Percentiles rank a stretch among this genome's conserved stretches.
Evolutionary conservation across 2,888 invertebrate species (phyloP).

Genomic region (Melieria crassipennis): DNA sequence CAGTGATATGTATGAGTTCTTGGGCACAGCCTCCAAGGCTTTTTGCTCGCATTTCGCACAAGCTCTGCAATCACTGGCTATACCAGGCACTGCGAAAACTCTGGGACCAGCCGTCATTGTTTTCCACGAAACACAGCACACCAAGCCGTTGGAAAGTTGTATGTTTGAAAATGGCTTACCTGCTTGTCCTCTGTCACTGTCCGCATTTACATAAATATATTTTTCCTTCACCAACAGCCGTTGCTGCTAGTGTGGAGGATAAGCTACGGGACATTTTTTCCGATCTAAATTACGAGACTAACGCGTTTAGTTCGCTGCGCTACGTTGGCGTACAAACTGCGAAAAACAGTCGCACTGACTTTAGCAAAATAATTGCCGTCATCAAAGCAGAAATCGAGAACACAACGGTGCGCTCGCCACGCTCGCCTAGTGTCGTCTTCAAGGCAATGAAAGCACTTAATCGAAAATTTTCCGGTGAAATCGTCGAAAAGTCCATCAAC

Average conservation of each 20-base stretch:
- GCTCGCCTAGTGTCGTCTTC: slow-evolving; percentile 75
- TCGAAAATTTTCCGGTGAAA: slow-evolving; percentile 78
- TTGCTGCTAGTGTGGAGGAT: slow-evolving; percentile 72
- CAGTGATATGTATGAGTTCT: slow-evolving; percentile 79
- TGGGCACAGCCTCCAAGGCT: slow-evolving; percentile 79
- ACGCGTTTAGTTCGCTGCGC: slow-evolving; percentile 77
- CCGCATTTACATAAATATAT: slow-evolving; percentile 2
- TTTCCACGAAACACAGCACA: slow-evolving; percentile 82
- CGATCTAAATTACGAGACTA: slow-evolving; percentile 72
- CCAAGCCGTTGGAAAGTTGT: slow-evolving; percentile 72
- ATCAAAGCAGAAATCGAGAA: slow-evolving; percentile 74
- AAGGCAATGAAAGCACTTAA: slow-evolving; percentile 77
- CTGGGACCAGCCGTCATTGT: slow-evolving; percentile 80
- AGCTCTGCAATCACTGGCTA: slow-evolving; percentile 64
- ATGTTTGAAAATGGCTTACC: slow-evolving; percentile 43
- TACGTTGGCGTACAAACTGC: slow-evolving; percentile 73
- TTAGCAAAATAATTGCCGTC: slow-evolving; percentile 69
- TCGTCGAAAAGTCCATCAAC: slow-evolving; percentile 71
- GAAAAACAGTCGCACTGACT: slow-evolving; percentile 69
- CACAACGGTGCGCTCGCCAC: slow-evolving; percentile 75
- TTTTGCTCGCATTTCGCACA: slow-evolving; percentile 78
- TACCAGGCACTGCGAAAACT: slow-evolving; percentile 65
- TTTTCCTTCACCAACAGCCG: slow-evolving; percentile 59
- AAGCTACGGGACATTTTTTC: slow-evolving; percentile 72
- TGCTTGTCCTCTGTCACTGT: slow-evolving; percentile 5